Evolutionary conservation across 2,797 vertebrate genomes (phyloP), one percentile per base, ranked within the genome.

Genomic region (Oreortyx pictus): DNA sequence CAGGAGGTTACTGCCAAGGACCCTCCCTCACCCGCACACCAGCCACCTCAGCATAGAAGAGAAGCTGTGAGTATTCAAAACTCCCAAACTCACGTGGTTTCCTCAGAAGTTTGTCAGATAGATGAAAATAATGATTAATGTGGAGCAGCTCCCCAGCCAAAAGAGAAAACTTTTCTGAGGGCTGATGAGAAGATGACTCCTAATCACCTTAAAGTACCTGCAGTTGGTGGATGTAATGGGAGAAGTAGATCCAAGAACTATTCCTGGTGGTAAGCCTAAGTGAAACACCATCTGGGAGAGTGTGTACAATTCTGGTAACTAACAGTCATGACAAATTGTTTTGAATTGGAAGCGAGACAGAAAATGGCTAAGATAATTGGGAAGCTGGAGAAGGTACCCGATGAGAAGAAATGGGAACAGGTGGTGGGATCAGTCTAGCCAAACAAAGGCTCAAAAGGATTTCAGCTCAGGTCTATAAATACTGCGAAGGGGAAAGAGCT

Each of bases 391-490:
- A 94, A n/a, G 31, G 27, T 73, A 60, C 78, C 66, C 79, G 67
- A 2, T 49, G 66, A 83, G 89, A 92, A 37, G 89, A 90, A 66
- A 95, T 46, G 80, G 89, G 82, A 93, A 81, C 95, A 96, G 93
- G 93, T 95, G 95, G 85, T 92, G n/a, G 79, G 91, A 93, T 95
- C 93, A 83, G 66, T 47, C 79, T 96, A 95, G 73, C 87, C 87
- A 96, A 95, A 96, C 94, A 96, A 96, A 95, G 87, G 93, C 91
- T 94, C 85, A 92, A 75, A 85, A 65, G 84, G 94, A 91, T 95
- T 96, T 96, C 76, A 70, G 73, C 59, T 89, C 59, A 5, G 13
- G 2, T 86, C 92, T 95, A 95, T 93, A 94, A 95, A 93, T 96
- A 95, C 31, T 60, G 62, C 77, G 81, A 43, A 3, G 16, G 86